A percentile compares a stretch with the other conserved stretches of the same genome.
phyloP scores from a whole-genome alignment of 1,140 invertebrate genomes.

The Drosophila watanabei region DNA sequence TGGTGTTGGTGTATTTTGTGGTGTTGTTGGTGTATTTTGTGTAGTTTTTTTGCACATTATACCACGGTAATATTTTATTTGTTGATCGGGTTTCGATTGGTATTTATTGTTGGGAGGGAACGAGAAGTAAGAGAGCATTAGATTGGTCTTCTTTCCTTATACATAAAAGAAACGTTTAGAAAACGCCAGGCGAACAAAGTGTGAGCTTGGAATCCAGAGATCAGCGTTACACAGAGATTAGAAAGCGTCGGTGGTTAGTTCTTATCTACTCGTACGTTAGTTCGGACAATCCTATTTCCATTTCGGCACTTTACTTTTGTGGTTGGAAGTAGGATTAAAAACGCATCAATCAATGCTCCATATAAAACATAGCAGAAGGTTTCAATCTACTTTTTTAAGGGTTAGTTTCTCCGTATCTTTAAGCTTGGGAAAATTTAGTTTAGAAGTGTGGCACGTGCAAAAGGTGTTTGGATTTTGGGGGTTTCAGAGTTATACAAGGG shows the following conservation, averaged over 20 bases:
- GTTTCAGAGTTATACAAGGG: conserved; percentile 6
- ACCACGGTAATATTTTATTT: conserved; percentile 60
- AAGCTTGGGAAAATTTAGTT: conserved; percentile 5
- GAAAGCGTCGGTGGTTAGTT: conserved; percentile 50
- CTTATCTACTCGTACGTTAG: conserved; percentile 34
- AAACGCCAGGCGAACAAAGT: conserved; percentile 51
- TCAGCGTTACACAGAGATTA: conserved; percentile 29
- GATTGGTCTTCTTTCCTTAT: conserved; percentile 75
- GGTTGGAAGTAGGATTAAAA: conserved; percentile 46
- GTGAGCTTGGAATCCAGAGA: conserved; percentile 33
- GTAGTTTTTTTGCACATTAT: conserved; percentile 62
- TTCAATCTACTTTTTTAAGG: conserved; percentile 30
- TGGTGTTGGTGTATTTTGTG: conserved; percentile 17
- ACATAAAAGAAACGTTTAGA: conserved; percentile 49
- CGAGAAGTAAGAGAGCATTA: conserved; percentile 84
- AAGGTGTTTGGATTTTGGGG: conserved; percentile 14
- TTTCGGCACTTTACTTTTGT: conserved; percentile 23
- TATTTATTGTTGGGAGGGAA: conserved; percentile 53
- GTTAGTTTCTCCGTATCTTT: conserved; percentile 34
- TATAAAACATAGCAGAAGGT: background rate
- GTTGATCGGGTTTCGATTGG: conserved; percentile 45
- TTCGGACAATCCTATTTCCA: background rate
- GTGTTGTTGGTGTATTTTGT: conserved; percentile 39
- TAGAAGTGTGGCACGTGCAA: conserved; percentile 44
- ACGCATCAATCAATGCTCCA: conserved; percentile 57